Evolutionary conservation across 2,888 invertebrate genomes (phyloP).

Genomic region (Ophion costatus): DNA sequence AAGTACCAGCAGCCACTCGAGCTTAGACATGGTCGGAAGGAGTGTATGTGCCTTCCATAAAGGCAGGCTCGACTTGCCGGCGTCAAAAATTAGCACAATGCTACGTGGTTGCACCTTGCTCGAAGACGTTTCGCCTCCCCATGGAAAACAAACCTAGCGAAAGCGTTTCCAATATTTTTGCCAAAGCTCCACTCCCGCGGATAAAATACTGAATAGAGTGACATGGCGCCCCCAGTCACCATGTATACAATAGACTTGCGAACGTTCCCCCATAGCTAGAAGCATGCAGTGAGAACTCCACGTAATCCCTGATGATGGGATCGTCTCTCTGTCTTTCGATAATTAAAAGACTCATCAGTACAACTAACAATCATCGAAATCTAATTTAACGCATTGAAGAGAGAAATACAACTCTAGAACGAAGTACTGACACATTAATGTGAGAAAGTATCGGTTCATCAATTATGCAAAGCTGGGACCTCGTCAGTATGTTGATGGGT

Average conservation of each 20-base stretch:
- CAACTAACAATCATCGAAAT: not conserved
- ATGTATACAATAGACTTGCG: too few relatives aligned
- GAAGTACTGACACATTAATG: not conserved
- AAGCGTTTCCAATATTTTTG: too few relatives aligned
- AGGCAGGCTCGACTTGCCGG: constrained; percentile 3
- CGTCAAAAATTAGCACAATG: constrained; percentile 2
- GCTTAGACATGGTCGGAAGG: not conserved
- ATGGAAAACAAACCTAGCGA: too few relatives aligned
- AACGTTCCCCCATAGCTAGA: too few relatives aligned
- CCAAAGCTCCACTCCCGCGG: too few relatives aligned
- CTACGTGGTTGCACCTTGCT: too few relatives aligned
- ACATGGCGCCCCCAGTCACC: too few relatives aligned
- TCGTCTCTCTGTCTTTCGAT: not conserved
- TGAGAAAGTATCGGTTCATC: not conserved
- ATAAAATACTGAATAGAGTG: too few relatives aligned
- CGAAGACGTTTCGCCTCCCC: too few relatives aligned
- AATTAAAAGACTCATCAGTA: not conserved
- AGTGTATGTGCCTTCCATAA: constrained; percentile 17
- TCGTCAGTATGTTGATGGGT: not conserved
- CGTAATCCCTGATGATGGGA: too few relatives aligned
- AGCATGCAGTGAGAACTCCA: too few relatives aligned
- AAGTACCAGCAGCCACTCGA: constrained; percentile 7
- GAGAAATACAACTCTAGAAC: not conserved
- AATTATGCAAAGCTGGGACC: not conserved
- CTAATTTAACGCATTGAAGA: not conserved